Evolutionary conservation across 2,797 vertebrate species (phyloP).

Genomic region (Sebastes cheni): DNA sequence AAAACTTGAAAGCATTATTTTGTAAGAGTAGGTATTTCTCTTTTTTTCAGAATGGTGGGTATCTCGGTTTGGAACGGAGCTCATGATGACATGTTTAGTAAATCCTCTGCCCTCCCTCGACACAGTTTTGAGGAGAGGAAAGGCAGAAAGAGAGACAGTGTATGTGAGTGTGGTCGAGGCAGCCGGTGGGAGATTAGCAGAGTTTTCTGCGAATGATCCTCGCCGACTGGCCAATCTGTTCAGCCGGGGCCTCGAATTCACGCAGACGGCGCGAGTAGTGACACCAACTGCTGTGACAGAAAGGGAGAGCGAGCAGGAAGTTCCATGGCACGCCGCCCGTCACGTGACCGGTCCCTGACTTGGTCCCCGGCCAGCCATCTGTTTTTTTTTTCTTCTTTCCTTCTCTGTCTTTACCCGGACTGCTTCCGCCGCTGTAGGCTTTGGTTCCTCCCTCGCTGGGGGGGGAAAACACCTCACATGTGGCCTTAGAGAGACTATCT

Average conservation of each 20-base stretch:
- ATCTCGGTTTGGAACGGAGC: constrained; percentile 49
- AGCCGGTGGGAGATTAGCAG: constrained; percentile 79
- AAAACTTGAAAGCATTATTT: constrained; percentile 25
- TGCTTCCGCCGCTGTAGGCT: neutral
- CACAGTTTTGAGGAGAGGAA: constrained; percentile 56
- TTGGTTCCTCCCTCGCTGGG: constrained; percentile 2
- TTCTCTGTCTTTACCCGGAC: constrained; percentile 1
- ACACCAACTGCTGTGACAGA: constrained; percentile 82
- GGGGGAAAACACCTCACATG: neutral
- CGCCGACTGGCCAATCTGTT: constrained; percentile 80
- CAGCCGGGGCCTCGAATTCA: constrained; percentile 73
- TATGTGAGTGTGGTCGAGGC: constrained; percentile 66
- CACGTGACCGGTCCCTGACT: constrained; percentile 65
- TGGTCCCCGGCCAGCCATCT: constrained; percentile 74
- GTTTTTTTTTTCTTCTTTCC: constrained; percentile 39
- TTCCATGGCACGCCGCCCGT: constrained; percentile 72
- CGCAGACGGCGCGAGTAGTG: constrained; percentile 79
- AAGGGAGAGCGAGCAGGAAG: constrained; percentile 75
- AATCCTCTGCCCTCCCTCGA: constrained; percentile 59
- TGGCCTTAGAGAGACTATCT: neutral
- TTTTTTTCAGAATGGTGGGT: constrained; percentile 2
- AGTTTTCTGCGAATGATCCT: constrained; percentile 78
- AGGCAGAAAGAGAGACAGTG: constrained; percentile 53
- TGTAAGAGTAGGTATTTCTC: constrained; percentile 50
- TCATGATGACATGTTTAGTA: constrained; percentile 64